phyloP scores from a whole-genome alignment of 2,888 invertebrate genomes.

The Drosophila paramelanica region DNA sequence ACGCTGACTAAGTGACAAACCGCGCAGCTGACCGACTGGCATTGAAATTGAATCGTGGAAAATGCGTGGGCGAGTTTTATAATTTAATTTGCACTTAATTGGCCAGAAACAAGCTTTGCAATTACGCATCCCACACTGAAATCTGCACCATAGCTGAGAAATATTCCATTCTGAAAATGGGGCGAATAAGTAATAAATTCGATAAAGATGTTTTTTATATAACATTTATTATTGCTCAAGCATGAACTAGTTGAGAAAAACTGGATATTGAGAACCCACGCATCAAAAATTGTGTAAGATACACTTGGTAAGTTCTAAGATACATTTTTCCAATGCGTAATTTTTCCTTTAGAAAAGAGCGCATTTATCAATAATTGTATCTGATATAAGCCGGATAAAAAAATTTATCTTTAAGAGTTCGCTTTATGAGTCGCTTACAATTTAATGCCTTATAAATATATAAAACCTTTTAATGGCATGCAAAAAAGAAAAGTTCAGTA shows the following conservation, averaged over 20 bases:
- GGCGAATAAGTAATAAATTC: background rate
- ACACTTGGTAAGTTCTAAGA: no score
- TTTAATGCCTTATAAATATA: background rate
- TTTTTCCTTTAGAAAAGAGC: no score
- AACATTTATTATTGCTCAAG: background rate
- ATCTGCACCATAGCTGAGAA: slow-evolving; percentile 9
- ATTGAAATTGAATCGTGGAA: slow-evolving; percentile 55
- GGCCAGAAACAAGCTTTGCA: slow-evolving; percentile 57
- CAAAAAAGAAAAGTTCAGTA: background rate
- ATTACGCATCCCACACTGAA: slow-evolving; percentile 46
- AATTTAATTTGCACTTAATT: slow-evolving; percentile 74
- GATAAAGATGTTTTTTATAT: background rate
- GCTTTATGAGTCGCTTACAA: no score
- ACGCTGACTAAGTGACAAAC: slow-evolving; percentile 27
- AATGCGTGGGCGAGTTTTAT: slow-evolving; percentile 53
- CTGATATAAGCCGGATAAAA: no score
- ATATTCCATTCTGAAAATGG: background rate
- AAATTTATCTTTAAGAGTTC: no score
- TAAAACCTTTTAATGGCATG: slow-evolving; percentile 7
- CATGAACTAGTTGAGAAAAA: background rate
- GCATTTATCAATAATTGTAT: no score
- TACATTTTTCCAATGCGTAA: no score
- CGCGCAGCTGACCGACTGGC: slow-evolving; percentile 44
- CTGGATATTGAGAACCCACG: background rate
- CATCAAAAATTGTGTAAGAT: background rate